A percentile compares a stretch with the other conserved stretches of the same genome.
These are phyloP conservation scores for Calypte anna DNA, from an alignment of 2,113 vertebrate genomes.

Conservation along the genomic window DNA sequence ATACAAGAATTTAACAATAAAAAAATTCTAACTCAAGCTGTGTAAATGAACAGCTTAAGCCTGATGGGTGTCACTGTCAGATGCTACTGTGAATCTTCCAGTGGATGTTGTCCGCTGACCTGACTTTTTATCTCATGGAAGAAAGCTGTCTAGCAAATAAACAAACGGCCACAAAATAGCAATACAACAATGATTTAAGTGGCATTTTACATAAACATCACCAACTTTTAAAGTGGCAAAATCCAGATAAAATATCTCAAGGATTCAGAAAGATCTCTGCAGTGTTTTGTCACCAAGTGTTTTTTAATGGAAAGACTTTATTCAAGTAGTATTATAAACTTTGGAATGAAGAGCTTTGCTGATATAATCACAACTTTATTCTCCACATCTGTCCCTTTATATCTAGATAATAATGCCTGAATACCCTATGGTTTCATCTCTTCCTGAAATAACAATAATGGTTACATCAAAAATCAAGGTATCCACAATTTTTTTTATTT, in stretches of 20 bases:
- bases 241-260: background rate
- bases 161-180: accelerated
- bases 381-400: background rate
- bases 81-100: background rate
- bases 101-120: too few relatives aligned
- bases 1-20: background rate
- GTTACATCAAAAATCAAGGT: background rate
- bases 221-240: background rate
- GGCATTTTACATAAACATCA: background rate
- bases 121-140: background rate
- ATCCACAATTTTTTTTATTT: background rate
- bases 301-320: background rate
- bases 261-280: background rate
- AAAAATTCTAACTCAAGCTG: background rate
- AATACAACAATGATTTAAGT: background rate
- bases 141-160: background rate
- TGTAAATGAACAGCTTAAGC: background rate
- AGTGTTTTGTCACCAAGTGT: background rate
- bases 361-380: background rate
- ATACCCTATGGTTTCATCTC: accelerated
- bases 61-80: background rate
- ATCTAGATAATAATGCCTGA: background rate
- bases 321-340: background rate
- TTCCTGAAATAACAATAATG: background rate
- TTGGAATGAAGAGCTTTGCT: background rate